phyloP scores from a whole-genome alignment of 2,113 vertebrate species.

The Lagenorhynchus albirostris region DNA sequence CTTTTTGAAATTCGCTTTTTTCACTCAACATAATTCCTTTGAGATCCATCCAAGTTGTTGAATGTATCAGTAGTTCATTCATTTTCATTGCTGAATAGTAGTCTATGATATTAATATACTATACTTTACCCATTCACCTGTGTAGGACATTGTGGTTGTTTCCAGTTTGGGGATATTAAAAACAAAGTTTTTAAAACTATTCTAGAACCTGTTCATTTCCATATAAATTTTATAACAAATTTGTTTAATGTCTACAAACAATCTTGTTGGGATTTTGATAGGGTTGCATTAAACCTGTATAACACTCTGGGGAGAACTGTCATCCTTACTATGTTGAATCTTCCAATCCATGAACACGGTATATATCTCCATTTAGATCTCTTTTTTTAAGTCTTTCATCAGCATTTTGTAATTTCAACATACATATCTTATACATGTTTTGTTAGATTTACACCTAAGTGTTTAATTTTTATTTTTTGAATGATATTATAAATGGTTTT shows the following conservation, averaged over 20 bases:
- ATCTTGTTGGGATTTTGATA: not conserved
- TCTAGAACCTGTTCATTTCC: not conserved
- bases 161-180: not conserved
- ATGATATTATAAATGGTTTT: not conserved
- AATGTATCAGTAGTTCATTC: not conserved
- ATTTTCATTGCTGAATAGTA: not conserved
- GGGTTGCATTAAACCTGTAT: not conserved
- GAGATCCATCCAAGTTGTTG: not conserved
- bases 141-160: not conserved
- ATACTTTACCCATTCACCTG: not conserved
- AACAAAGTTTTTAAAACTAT: not conserved
- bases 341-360: not conserved
- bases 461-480: not conserved
- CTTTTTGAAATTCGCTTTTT: not conserved
- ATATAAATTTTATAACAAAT: not conserved
- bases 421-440: not conserved
- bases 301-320: not conserved
- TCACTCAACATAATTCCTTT: not conserved
- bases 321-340: not conserved
- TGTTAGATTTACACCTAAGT: not conserved
- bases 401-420: not conserved
- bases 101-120: not conserved
- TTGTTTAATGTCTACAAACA: not conserved
- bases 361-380: not conserved
- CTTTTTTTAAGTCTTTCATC: not conserved